Evolutionary conservation across 1,140 invertebrate genomes (phyloP), one percentile per base, ranked within the genome.

Genomic region (Orchestia grillus): DNA sequence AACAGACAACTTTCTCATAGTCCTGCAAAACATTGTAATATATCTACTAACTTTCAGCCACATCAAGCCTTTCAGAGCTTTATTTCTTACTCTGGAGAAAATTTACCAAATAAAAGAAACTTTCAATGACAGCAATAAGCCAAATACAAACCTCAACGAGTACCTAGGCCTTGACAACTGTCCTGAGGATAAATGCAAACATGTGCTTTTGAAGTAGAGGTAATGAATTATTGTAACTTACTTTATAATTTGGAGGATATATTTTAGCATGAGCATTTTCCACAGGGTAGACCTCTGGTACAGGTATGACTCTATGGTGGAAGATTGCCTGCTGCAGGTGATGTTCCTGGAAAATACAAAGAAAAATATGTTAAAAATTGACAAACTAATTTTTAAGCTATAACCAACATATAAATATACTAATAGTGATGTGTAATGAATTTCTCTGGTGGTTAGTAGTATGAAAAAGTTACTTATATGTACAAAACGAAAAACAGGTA

Each of bases 221-320:
- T 91, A 11, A 36, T 3, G 11, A 42, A 44, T 43, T 42, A 15
- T 42, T 11, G 36, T 44, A 19, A 94, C 8, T 45, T 77, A 96
- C 96, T 57, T 96, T 96, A 47, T 96, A 96, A 53, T 88, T 44
- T 53, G 96, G 87, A 96, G 96, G 96, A 57, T 96, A 96, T 36
- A 96, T 88, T 44, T 87, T 87, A 3, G 87, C 96, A 96, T 96
- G 90, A 44, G 77, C 43, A 92, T n/a, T 96, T 41, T 87, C 47
- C 40, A 88, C 96, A 15, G 62, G 45, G 44, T 96, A 96, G 6
- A 96, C 96, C 44, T 96, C 96, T 87, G 96, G 96, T n/a, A 96
- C 96, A n/a, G 96, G 96, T 43, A 96, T 96, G 57, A 96, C 96
- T 96, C 96, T 96, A 53, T 96, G 96, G 45, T 96, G 96, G 87